phyloP scores from a whole-genome alignment of 2,113 vertebrate species.

The Cheirogaleus medius region DNA sequence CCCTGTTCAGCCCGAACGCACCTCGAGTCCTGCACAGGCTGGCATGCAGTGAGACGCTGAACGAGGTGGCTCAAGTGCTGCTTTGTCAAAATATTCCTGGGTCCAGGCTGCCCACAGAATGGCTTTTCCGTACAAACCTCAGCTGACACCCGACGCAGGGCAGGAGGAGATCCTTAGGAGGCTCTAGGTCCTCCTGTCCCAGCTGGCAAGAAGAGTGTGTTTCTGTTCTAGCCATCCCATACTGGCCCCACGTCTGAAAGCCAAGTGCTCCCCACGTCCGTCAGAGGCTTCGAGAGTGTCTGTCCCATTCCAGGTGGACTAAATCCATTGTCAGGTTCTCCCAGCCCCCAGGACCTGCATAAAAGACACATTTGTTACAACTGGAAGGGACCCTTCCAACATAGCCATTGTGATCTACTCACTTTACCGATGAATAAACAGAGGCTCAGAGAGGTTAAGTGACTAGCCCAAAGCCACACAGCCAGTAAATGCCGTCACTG shows the following conservation, averaged over 20 bases:
- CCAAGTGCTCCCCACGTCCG: neutral
- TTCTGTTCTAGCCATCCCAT: neutral
- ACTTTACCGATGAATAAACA: neutral
- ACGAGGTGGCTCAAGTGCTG: neutral
- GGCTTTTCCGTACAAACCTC: neutral
- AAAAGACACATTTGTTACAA: neutral
- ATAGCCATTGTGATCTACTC: neutral
- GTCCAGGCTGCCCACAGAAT: neutral
- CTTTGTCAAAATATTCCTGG: neutral
- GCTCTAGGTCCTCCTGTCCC: neutral
- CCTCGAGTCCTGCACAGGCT: neutral
- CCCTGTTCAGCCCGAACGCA: neutral
- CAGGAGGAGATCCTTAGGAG: neutral
- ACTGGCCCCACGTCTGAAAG: neutral
- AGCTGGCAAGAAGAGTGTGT: neutral
- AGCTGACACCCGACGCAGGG: too few relatives aligned
- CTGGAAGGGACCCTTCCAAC: neutral
- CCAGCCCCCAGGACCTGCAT: neutral
- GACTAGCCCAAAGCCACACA: neutral
- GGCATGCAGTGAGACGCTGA: neutral
- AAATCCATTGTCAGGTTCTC: neutral
- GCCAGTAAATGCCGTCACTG: neutral
- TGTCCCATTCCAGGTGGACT: neutral
- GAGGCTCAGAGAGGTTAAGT: neutral
- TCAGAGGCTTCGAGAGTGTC: neutral